These are phyloP conservation scores for Eulacestoma nigropectus DNA, from an alignment of 2,113 vertebrate species.

Conservation along the genomic window DNA sequence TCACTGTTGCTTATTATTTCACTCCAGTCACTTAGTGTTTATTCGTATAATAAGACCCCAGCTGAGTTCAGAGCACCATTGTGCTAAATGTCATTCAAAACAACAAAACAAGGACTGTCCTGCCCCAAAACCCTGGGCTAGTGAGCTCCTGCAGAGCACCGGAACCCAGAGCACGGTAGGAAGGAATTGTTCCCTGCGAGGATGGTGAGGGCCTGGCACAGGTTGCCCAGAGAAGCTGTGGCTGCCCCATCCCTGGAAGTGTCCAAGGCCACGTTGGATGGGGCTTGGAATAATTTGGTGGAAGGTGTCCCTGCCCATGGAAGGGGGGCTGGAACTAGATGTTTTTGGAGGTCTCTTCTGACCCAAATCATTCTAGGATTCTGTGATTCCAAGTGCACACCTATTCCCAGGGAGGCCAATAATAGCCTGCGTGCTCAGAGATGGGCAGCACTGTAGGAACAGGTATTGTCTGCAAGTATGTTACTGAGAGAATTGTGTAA, in stretches of 20 bases:
- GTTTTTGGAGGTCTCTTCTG: not conserved
- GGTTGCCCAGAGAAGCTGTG: not conserved
- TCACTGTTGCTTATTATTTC: slow-evolving; percentile 16
- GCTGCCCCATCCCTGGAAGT: not conserved
- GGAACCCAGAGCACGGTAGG: not conserved
- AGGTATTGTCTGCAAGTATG: not conserved
- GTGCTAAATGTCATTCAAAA: not conserved
- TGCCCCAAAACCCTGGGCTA: not conserved
- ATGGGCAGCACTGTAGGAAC: not conserved
- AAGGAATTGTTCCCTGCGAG: not conserved
- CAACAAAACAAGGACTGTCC: not conserved
- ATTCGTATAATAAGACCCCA: not conserved
- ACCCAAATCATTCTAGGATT: not conserved
- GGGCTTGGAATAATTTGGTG: not conserved
- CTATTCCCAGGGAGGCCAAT: not conserved
- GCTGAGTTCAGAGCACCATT: slow-evolving; percentile 8
- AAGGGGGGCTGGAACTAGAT: not conserved
- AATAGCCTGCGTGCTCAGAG: not conserved
- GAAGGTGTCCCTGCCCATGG: not conserved
- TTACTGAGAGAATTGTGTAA: not conserved
- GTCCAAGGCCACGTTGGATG: not conserved
- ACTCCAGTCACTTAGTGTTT: slow-evolving; percentile 13
- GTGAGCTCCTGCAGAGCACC: not conserved
- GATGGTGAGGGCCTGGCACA: not conserved
- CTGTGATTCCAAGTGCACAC: not conserved